A percentile compares a stretch with the other conserved stretches of the same genome.
These are phyloP conservation scores for Anomalospiza imberbis DNA, from an alignment of 2,797 vertebrate species.

Conservation along the genomic window DNA sequence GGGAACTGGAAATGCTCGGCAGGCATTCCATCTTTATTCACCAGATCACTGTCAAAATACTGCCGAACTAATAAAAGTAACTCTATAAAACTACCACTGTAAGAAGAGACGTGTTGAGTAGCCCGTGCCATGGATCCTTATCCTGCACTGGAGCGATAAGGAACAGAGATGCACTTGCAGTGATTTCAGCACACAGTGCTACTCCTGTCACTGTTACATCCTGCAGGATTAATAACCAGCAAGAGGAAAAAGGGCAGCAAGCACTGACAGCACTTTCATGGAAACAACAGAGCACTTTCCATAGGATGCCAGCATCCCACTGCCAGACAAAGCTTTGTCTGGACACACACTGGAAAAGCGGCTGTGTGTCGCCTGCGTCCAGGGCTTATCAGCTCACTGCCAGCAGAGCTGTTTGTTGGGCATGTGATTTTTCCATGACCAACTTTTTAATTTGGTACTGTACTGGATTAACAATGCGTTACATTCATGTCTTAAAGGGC, in stretches of 20 bases:
- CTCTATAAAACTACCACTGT: neutral
- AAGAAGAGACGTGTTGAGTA: neutral
- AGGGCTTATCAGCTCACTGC: neutral
- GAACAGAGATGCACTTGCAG: neutral
- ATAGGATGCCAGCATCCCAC: neutral
- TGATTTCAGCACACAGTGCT: neutral
- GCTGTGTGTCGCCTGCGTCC: neutral
- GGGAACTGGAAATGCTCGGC: neutral
- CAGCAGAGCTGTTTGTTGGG: neutral
- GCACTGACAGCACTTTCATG: neutral
- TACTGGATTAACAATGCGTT: neutral
- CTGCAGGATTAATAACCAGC: neutral
- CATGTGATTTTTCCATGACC: neutral
- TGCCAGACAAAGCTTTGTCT: neutral
- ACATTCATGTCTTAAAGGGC: neutral
- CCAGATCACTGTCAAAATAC: neutral
- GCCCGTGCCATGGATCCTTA: neutral
- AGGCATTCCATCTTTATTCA: neutral
- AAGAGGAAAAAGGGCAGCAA: neutral
- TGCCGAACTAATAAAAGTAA: neutral
- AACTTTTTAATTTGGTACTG: neutral
- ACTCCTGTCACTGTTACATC: neutral
- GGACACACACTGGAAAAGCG: accelerated
- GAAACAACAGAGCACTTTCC: neutral
- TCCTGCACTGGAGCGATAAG: neutral